Percentiles rank a stretch among this genome's conserved stretches.
Evolutionary conservation across 1,140 invertebrate genomes (phyloP).

Genomic region (Melitaea cinxia): DNA sequence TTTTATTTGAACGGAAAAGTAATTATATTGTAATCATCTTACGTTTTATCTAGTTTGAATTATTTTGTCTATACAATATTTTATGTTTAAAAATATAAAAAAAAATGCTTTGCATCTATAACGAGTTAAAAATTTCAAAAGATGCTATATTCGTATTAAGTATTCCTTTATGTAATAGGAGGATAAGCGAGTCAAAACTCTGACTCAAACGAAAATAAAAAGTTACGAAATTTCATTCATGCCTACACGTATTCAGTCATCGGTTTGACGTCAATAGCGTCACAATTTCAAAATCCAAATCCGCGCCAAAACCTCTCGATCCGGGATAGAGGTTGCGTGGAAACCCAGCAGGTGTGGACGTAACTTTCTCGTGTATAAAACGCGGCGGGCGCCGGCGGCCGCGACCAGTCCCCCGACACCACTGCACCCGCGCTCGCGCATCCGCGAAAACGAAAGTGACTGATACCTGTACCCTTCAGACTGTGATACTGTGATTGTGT

Average conservation of each 20-base stretch:
- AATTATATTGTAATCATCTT: too few relatives aligned
- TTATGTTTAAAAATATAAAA: too few relatives aligned
- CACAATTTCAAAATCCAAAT: conserved; percentile 69
- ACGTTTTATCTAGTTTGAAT: too few relatives aligned
- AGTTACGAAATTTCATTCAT: conserved; percentile 35
- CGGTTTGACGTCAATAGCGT: conserved; percentile 55
- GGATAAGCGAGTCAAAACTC: background rate
- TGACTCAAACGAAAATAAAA: conserved; percentile 18
- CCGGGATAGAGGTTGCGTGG: conserved; percentile 64
- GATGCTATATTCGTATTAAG: too few relatives aligned
- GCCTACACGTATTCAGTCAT: conserved; percentile 40
- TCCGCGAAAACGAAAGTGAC: conserved; percentile 76
- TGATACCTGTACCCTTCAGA: conserved; percentile 43
- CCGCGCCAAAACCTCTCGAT: conserved; percentile 52
- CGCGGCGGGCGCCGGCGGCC: conserved; percentile 52
- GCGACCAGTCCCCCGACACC: conserved; percentile 67
- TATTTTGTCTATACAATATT: too few relatives aligned
- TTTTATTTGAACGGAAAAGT: too few relatives aligned
- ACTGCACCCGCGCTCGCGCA: conserved; percentile 51
- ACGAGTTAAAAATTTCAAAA: too few relatives aligned
- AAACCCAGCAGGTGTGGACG: conserved; percentile 50
- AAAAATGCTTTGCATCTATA: too few relatives aligned
- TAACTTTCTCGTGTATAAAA: conserved; percentile 80
- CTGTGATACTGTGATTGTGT: conserved; percentile 70
- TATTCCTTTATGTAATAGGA: too few relatives aligned